Percentiles rank a stretch among this genome's conserved stretches.
Conservation (phyloP, 2,888 invertebrate species). For the Heliconius hortense region DNA sequence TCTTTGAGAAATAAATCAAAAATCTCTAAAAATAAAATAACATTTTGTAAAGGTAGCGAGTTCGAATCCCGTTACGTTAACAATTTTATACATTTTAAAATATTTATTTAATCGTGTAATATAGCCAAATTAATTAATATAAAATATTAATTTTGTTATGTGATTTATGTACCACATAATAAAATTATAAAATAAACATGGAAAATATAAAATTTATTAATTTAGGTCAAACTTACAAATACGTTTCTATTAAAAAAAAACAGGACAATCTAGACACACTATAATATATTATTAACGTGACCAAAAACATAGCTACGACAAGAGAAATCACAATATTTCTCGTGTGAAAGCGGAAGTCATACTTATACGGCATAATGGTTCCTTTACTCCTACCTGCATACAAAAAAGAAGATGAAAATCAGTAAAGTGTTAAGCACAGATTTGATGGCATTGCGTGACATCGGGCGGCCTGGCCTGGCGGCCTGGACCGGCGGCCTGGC, state of each 20-base stretch:
- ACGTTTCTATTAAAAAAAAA: neutral
- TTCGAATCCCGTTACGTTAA: neutral
- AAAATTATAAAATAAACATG: neutral
- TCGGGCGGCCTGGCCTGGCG: constrained; percentile 6
- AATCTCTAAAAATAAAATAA: too few relatives aligned
- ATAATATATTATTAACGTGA: neutral
- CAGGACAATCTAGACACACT: too few relatives aligned
- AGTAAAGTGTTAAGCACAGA: constrained; percentile 23
- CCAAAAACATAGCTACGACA: neutral
- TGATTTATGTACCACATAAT: neutral
- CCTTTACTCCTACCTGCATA: neutral
- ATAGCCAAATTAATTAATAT: too few relatives aligned
- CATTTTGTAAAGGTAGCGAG: too few relatives aligned
- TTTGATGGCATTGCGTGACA: constrained; percentile 21
- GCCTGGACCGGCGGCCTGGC: neutral
- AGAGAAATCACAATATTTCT: constrained; percentile 1
- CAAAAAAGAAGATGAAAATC: constrained; percentile 15
- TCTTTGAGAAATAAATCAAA: too few relatives aligned
- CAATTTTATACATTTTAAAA: too few relatives aligned
- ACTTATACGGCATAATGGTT: neutral
- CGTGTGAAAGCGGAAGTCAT: constrained; percentile 21
- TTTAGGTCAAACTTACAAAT: neutral
- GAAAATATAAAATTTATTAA: neutral
- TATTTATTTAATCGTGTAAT: too few relatives aligned
- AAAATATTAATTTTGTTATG: neutral